Percentiles rank a stretch among this genome's conserved stretches.
Evolutionary conservation across 2,113 vertebrate genomes (phyloP).

Genomic region (Brachypodius melanocephalos): DNA sequence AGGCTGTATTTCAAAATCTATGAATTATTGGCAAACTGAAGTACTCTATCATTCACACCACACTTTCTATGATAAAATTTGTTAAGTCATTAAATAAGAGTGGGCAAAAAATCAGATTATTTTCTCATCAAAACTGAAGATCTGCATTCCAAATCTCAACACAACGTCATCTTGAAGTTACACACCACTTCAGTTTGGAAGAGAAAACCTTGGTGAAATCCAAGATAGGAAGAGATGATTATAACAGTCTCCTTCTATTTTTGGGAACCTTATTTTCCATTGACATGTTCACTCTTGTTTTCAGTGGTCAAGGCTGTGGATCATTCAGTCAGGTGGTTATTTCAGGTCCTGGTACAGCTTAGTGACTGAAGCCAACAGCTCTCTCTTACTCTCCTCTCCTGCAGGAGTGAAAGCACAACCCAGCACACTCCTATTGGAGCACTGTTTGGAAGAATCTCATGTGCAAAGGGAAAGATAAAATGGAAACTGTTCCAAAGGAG

Average conservation of each 20-base stretch:
- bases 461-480: background rate
- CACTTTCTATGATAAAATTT: background rate
- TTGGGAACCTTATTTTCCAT: background rate
- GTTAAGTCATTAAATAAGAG: background rate
- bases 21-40: background rate
- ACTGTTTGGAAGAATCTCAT: background rate
- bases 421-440: fast-evolving
- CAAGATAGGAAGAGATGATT: background rate
- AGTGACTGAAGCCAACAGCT: background rate
- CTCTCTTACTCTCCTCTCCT: background rate
- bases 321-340: background rate
- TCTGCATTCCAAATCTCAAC: background rate
- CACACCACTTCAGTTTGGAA: background rate
- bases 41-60: background rate
- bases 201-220: background rate
- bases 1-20: background rate
- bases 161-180: background rate
- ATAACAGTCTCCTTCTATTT: background rate
- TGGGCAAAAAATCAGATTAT: background rate
- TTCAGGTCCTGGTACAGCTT: background rate
- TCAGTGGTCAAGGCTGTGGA: background rate
- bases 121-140: background rate
- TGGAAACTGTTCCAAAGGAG: background rate
- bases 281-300: background rate
- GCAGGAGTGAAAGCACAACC: background rate